These are phyloP conservation scores for Epistrophe grossulariae DNA, from an alignment of 2,888 invertebrate species.

Conservation along the genomic window DNA sequence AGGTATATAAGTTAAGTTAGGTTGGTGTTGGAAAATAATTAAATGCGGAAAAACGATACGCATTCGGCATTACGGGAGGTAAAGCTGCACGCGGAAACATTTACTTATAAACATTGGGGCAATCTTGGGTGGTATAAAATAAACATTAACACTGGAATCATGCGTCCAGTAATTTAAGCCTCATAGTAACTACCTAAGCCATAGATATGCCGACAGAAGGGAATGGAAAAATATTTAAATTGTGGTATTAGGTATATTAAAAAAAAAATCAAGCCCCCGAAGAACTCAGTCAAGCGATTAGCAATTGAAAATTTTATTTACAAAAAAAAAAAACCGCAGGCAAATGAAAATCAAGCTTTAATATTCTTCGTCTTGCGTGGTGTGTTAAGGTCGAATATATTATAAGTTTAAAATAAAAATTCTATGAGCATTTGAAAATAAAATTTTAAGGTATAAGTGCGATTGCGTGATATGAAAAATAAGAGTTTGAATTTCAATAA, in stretches of 20 bases:
- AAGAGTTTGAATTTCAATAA: background rate
- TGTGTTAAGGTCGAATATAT: background rate
- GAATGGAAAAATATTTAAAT: slow-evolving; percentile 62
- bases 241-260: slow-evolving; percentile 50
- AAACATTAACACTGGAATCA: slow-evolving; percentile 17
- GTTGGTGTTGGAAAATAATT: slow-evolving; percentile 48
- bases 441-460: background rate
- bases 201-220: background rate
- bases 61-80: slow-evolving; percentile 73
- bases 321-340: background rate
- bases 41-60: slow-evolving; percentile 72
- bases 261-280: slow-evolving; percentile 7
- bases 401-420: background rate
- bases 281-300: slow-evolving; percentile 18
- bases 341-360: background rate
- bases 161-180: slow-evolving; percentile 42
- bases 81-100: slow-evolving; percentile 62
- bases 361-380: background rate
- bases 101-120: slow-evolving; percentile 32
- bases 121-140: slow-evolving; percentile 53
- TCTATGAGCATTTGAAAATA: background rate
- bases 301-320: background rate
- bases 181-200: background rate
- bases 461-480: slow-evolving; percentile 1
- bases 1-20: background rate